Evolutionary conservation across 2,113 vertebrate species (phyloP), one percentile per base, ranked within the genome.

Genomic region (Festucalex cinctus): DNA sequence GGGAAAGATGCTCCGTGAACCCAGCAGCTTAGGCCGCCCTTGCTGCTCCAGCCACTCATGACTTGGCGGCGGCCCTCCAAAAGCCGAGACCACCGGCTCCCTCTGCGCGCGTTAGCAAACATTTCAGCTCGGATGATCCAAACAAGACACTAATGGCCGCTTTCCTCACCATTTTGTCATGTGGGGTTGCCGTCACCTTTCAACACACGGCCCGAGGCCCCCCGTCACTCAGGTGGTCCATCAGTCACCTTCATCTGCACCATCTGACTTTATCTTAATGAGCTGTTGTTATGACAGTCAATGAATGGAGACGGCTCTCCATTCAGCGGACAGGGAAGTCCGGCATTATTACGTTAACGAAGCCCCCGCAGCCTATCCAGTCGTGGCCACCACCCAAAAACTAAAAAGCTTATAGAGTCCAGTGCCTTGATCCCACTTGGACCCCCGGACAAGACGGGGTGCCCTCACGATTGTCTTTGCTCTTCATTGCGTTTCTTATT

Each of bases 201-300:
- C 73, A 70, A 68, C 64, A 60, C 53, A 68, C 62, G 71, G 82
- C 86, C 89, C 71, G 61, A 59, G 78, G 88, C 28, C 49, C 71
- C 72, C 79, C 69, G 90, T 87, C 89, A 89, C 74, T 92, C 88
- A 88, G 48, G 70, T 36, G 63, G 61, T 53, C 79, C 85, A 85
- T 89, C 89, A 84, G 70, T 88, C 85, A 82, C 28, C 79, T 70
- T 74, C 79, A 86, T 87, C 86, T 90, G 58, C 66, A 71, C 59
- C 73, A 88, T 90, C 83, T 82, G 86, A 89, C 82, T 84, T 89
- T 88, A 88, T 88, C 89, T 88, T 83, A 90, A 90, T 82, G 76
- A 84, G 75, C 65, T 75, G 81, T 75, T 88, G 83, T 85, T 82
- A 46, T 81, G 81, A 62, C 72, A 63, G 64, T 72, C 35, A 74